A percentile compares a stretch with the other conserved stretches of the same genome.
These are phyloP conservation scores for Caloenas nicobarica DNA, from an alignment of 2,113 vertebrate species.

Conservation along the genomic window DNA sequence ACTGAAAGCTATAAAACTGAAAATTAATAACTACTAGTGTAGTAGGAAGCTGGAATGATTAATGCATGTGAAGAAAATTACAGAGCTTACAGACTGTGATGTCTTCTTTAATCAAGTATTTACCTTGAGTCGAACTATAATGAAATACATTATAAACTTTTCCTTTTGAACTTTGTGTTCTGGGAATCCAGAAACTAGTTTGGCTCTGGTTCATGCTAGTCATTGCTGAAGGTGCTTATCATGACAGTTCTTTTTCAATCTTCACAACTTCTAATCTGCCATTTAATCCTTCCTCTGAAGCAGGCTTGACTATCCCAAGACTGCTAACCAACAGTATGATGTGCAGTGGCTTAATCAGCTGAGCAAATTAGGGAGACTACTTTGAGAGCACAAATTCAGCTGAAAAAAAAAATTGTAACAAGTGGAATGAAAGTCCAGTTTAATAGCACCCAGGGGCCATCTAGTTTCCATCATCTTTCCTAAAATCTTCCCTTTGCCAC, in stretches of 20 bases:
- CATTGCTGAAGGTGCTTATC: background rate
- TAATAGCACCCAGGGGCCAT: background rate
- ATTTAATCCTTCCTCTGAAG: background rate
- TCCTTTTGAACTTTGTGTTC: background rate
- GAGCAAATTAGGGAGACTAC: background rate
- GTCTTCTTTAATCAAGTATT: slow-evolving; percentile 34
- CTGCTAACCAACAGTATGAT: background rate
- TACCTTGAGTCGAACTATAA: slow-evolving; percentile 31
- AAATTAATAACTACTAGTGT: background rate
- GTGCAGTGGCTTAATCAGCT: background rate
- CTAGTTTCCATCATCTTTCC: background rate
- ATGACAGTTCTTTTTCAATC: background rate
- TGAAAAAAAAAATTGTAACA: background rate
- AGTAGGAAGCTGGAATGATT: slow-evolving; percentile 25
- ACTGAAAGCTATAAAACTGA: slow-evolving; percentile 30
- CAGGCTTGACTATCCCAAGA: background rate
- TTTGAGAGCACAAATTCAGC: background rate
- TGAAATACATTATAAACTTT: slow-evolving; percentile 6
- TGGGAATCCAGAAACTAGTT: background rate
- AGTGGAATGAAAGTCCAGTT: background rate
- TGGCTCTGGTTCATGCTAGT: background rate
- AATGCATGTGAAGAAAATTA: slow-evolving; percentile 40
- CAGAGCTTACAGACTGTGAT: background rate
- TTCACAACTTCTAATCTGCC: background rate
- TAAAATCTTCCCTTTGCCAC: background rate